Conservation (phyloP, 92 coral and sea anemone species). For the Porites rus region DNA sequence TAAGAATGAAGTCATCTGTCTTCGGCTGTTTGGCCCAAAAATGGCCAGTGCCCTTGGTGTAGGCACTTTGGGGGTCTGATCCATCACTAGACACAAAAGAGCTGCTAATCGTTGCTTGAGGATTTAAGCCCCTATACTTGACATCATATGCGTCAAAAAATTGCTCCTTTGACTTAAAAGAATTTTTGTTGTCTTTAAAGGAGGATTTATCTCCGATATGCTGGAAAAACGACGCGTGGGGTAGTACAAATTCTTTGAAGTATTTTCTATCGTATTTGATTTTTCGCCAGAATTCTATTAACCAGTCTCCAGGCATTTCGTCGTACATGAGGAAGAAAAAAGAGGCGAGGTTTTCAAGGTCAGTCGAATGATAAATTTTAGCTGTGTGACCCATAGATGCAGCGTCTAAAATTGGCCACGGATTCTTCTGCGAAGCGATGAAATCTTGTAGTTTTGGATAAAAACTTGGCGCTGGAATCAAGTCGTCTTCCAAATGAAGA, state of each 20-base stretch:
- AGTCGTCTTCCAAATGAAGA: conserved; percentile 83
- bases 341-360: conserved; percentile 68
- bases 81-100: conserved; percentile 25
- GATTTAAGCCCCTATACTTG: conserved; percentile 75
- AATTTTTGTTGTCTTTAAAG: conserved; percentile 52
- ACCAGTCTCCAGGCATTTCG: conserved; percentile 91
- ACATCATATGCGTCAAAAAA: conserved; percentile 70
- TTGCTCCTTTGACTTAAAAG: conserved; percentile 44
- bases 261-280: conserved; percentile 16
- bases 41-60: conserved; percentile 68
- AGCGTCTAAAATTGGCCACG: conserved; percentile 65
- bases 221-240: conserved; percentile 50
- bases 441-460: conserved; percentile 67
- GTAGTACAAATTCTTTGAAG: neutral
- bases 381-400: conserved; percentile 73
- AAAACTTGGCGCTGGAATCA: conserved; percentile 74
- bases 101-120: conserved; percentile 60
- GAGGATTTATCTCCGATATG: conserved; percentile 73
- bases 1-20: conserved; percentile 41
- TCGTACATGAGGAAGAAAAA: conserved; percentile 67
- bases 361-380: conserved; percentile 67
- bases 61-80: conserved; percentile 63
- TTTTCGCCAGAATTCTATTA: conserved; percentile 61
- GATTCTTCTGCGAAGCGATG: conserved; percentile 40
- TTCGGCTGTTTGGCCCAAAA: conserved; percentile 60